Base-by-base conservation (phyloP, 2,113 vertebrate species). In the Python bivittatus region DNA sequence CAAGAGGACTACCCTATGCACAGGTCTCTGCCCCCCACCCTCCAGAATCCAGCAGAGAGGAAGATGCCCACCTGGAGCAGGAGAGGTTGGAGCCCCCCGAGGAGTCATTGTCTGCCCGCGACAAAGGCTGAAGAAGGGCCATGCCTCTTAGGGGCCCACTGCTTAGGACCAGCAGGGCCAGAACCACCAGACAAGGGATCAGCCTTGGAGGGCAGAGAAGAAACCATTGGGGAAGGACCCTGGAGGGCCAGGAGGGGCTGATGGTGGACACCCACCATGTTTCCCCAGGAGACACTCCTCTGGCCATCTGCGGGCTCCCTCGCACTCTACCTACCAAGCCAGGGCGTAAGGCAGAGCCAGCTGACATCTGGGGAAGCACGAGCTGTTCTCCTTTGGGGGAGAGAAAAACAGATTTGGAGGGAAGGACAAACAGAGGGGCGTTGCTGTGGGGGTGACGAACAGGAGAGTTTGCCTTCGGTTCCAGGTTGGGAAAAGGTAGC, bases 1-100 rank as follows among this genome's bases (percentile, higher is more conserved):
- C 33, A 61, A 8, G 60, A 61, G 25, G 60, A 9, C 60, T 27
- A 2, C 8, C 10, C 27, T 27, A 22, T 48, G 48, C 48, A 48
- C 48, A 48, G 48, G 48, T 6, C 60, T 20, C 20, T 25, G 60
- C 17, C 84, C 84, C 84, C 0, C 4, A 3, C 2, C 54, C 86
- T 1, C 17, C 54, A 20, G 3, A n/a, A 38, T 1, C 86, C 53
- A 15, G 29, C 1, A 6, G 86, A 38, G 29, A n/a, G 85, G 48
- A 56, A 3, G n/a, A 17, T 1, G 52, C 29, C 42, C 20, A 96
- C 96, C 96, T 96, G 96, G 96, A 96, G 94, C 96, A 96, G 96
- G 91, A 96, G 0, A 96, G 95, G 90, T 94, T 1, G 93, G 79
- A 88, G 64, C 56, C 52, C 53, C 27, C 92, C n/a, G 93, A 60